A percentile compares a stretch with the other conserved stretches of the same genome.
Evolutionary conservation across 2,797 vertebrate genomes (phyloP).

Genomic region (Poeciliopsis paucimaculata): DNA sequence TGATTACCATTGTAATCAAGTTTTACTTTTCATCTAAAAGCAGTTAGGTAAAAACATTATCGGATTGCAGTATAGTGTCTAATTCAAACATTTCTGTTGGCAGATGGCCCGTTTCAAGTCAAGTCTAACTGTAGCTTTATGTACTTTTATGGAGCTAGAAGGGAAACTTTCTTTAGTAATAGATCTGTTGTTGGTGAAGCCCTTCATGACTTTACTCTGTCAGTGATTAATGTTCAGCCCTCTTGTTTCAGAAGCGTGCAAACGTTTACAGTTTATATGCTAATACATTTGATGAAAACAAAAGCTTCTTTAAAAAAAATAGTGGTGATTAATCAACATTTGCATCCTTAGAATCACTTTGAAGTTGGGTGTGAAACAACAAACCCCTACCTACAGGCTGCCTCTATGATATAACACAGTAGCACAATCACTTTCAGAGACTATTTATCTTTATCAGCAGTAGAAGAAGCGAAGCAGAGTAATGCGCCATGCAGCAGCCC

Average conservation of each 20-base stretch:
- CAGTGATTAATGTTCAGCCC: conserved; percentile 53
- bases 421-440: conserved; percentile 59
- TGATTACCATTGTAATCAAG: too few relatives aligned
- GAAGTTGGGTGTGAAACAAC: conserved; percentile 26
- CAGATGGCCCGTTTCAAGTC: conserved; percentile 15
- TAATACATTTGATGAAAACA: conserved; percentile 50
- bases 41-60: conserved; percentile 17
- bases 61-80: conserved; percentile 11
- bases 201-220: conserved; percentile 38
- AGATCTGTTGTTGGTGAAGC: conserved; percentile 29
- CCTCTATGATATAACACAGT: conserved; percentile 35
- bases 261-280: conserved; percentile 48
- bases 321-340: conserved; percentile 50
- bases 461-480: conserved; percentile 40
- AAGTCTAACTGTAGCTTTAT: conserved; percentile 17
- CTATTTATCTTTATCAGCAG: conserved; percentile 74
- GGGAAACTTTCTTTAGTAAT: conserved; percentile 22
- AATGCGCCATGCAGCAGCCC: conserved; percentile 39
- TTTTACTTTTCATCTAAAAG: too few relatives aligned
- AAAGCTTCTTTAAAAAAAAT: conserved; percentile 60
- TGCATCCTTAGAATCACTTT: conserved; percentile 7
- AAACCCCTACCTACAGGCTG: conserved; percentile 26
- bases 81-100: conserved; percentile 11
- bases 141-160: conserved; percentile 17
- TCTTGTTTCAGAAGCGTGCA: conserved; percentile 24